Base-by-base conservation (phyloP, 2,113 vertebrate species). In the Galeopterus variegatus region DNA sequence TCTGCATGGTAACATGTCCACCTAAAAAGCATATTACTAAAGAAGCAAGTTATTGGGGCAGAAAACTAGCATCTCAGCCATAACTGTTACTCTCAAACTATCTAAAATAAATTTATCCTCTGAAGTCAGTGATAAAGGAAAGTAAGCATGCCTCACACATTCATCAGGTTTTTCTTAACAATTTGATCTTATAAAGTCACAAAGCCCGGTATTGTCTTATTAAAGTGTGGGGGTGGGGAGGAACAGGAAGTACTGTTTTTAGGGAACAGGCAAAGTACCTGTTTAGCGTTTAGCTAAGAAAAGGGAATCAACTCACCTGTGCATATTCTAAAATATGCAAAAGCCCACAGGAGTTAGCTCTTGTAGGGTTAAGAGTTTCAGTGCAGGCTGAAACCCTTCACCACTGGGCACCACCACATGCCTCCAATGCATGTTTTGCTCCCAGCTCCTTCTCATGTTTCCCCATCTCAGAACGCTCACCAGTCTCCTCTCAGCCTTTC, bases 151-250 rank as follows among this genome's bases (percentile, higher is more conserved):
- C 45, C 48, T 70, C 69, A 77, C 75, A 82, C 13, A 7, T 87
- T 90, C 89, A 81, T 83, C 28, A 79, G 62, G 56, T 70, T 88
- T 97, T 41, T 93, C 48, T 75, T 80, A 75, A 73, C 54, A 67
- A 60, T 84, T 82, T 48, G 24, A 54, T 82, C 64, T 91, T 75
- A 67, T 26, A 88, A 65, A 88, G 50, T 91, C 86, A 94, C 52
- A 88, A 73, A 54, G 33, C 23, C 31, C n/a, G 21, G 18, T 93
- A 72, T 24, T 77, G 8, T 77, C 76, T 92, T 28, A 50, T 50
- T 54, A 81, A 95, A 21, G 21, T 14, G 5, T 41, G 31, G 21
- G 8, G 15, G 12, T 6, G 3, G 45, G 6, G 3, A 3, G 41
- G 41, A n/a, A 19, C 2, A 58, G n/a, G 24, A 85, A 90, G 1